Evolutionary conservation across 2,113 vertebrate genomes (phyloP).

Genomic region (Phalacrocorax aristotelis): DNA sequence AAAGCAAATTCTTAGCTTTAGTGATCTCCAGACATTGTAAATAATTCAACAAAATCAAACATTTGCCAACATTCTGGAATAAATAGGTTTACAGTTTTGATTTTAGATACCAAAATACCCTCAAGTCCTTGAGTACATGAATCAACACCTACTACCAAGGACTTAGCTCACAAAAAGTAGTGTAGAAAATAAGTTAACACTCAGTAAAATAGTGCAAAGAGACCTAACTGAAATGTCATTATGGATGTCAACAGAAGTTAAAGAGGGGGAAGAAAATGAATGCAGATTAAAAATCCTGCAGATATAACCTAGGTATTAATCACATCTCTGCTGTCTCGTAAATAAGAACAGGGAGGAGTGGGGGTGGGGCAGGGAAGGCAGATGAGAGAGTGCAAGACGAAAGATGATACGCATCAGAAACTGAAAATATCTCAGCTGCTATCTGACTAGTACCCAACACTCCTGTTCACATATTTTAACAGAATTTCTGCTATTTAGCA

Average conservation of each 20-base stretch:
- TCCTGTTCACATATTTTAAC: not conserved
- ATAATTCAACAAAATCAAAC: not conserved
- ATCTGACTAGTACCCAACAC: not conserved
- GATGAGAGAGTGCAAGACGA: not conserved
- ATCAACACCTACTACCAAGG: not conserved
- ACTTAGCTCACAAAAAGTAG: not conserved
- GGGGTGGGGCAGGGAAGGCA: not conserved
- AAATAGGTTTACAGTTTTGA: not conserved
- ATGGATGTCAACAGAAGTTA: not conserved
- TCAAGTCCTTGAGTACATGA: not conserved
- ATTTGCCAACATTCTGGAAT: not conserved
- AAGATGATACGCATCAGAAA: not conserved
- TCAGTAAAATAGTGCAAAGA: not conserved
- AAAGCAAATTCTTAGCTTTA: not conserved
- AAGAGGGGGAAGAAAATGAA: not conserved
- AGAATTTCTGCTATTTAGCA: not conserved
- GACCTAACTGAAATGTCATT: not conserved
- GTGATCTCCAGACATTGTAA: not conserved
- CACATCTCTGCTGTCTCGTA: not conserved
- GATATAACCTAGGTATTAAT: not conserved
- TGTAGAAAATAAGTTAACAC: not conserved
- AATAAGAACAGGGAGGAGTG: fast-evolving
- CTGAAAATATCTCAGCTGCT: not conserved
- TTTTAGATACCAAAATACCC: not conserved
- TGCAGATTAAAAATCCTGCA: not conserved